A percentile compares a stretch with the other conserved stretches of the same genome.
Conservation (phyloP, 2,113 vertebrate species). For the Cyanoderma ruficeps region DNA sequence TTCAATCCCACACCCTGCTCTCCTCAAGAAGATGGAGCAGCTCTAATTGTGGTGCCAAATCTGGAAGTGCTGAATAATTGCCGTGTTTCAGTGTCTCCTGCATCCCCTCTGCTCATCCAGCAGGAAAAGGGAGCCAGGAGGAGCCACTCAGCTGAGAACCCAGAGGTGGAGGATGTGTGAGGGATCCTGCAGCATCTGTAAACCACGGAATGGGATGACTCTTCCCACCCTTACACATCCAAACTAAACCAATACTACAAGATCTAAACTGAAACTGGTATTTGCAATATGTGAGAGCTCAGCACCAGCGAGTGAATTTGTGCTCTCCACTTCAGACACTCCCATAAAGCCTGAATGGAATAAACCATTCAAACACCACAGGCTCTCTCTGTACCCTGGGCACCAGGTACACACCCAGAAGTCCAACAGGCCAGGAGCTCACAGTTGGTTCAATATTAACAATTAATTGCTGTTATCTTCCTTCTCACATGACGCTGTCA, state of each 20-base stretch:
- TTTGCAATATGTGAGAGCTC: not conserved
- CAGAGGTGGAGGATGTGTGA: not conserved
- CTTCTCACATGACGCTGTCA: not conserved
- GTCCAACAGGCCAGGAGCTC: not conserved
- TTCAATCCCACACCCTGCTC: not conserved
- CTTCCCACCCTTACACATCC: not conserved
- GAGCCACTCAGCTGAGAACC: not conserved
- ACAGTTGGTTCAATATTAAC: not conserved
- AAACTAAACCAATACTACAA: not conserved
- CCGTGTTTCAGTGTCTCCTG: not conserved
- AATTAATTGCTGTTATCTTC: not conserved
- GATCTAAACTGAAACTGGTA: not conserved
- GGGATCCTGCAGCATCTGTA: not conserved
- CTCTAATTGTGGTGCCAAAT: fast-evolving
- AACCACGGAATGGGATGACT: not conserved
- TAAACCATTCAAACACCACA: not conserved
- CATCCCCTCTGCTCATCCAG: not conserved
- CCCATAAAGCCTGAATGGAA: not conserved
- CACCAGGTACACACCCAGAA: fast-evolving
- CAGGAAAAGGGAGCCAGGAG: not conserved
- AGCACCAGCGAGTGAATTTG: fast-evolving
- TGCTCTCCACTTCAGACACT: not conserved
- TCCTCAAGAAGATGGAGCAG: fast-evolving
- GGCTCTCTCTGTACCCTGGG: not conserved
- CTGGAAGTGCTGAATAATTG: not conserved